phyloP scores from a whole-genome alignment of 1,140 invertebrate genomes.

The Aphaenogaster rudis region DNA sequence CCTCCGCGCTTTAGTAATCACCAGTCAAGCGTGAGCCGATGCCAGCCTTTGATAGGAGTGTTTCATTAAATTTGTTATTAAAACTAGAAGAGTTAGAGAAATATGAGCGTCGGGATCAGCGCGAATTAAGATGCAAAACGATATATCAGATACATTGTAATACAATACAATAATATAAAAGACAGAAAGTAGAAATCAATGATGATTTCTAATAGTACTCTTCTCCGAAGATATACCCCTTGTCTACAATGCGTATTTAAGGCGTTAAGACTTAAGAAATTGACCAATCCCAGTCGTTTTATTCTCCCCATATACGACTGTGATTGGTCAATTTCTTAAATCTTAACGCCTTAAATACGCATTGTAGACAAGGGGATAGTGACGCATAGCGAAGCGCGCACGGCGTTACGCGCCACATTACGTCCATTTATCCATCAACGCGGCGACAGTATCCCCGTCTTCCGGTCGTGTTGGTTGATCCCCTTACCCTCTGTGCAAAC shows the following conservation, averaged over 20 bases:
- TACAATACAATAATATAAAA: not conserved
- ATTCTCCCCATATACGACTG: too few relatives aligned
- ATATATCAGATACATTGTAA: not conserved
- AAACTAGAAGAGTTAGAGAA: not conserved
- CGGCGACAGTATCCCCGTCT: constrained; percentile 43
- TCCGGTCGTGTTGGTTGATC: constrained; percentile 62
- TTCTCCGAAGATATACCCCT: not conserved
- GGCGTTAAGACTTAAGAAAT: too few relatives aligned
- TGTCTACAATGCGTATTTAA: too few relatives aligned
- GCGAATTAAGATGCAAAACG: not conserved
- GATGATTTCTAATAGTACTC: not conserved
- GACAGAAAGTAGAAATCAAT: not conserved
- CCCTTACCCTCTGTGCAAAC: constrained; percentile 62
- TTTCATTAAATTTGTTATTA: constrained; percentile 18
- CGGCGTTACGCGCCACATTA: constrained; percentile 56
- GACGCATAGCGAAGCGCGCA: constrained; percentile 16
- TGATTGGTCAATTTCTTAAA: too few relatives aligned
- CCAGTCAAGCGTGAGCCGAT: constrained; percentile 1
- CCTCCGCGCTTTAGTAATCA: constrained; percentile 21
- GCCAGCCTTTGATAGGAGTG: not conserved
- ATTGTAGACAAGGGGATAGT: too few relatives aligned
- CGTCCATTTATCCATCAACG: constrained; percentile 62
- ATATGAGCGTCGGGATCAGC: not conserved
- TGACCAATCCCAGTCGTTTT: too few relatives aligned
- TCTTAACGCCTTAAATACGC: too few relatives aligned